Evolutionary conservation across 1,140 invertebrate genomes (phyloP), one percentile per base, ranked within the genome.

Genomic region (Lanistes nyassanus): DNA sequence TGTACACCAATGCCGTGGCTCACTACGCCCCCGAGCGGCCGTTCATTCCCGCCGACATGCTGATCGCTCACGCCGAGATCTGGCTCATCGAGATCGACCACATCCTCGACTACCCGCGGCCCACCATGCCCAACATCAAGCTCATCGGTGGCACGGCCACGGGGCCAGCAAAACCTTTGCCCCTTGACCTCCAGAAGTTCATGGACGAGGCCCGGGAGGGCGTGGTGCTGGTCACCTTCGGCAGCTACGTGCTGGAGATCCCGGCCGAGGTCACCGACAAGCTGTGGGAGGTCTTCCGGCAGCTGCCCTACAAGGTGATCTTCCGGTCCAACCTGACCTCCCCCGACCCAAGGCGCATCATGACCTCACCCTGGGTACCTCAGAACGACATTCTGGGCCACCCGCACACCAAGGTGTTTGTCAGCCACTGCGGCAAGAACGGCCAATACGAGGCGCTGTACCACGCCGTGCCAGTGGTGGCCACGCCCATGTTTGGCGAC

Each of bases 401-500:
- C 58, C 42, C 47, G 19, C 71, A 75, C 37, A 77, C 79, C 16
- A 83, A 79, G 67, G 53, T 79, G 5, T 83, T 85, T 47, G 77
- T 85, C 31, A 83, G 81, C 7, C 84, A 85, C 51, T 85, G 84
- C 77, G 82, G 82, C 4, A 83, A 80, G 55, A 83, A 81, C 74
- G 79, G 80, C 23, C 66, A 78, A 13, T 83, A 81, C 73, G 84
- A 85, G 69, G 79, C 79, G 13, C 68, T 83, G 0, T 84, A 83
- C 64, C 80, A 83, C 70, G 83, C 78, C 6, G 80, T 85, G 23
- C 84, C 84, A 0, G 78, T 85, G 55, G 76, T 96, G 6, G 91
- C 92, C 16, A 92, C 95, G 80, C 94, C 94, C 16, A 87, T 95
- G 74, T 80, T 78, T 51, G 79, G 71, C n/a, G 78, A 82, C 67